A percentile compares a stretch with the other conserved stretches of the same genome.
Evolutionary conservation across 2,797 vertebrate genomes (phyloP).

Genomic region (Lutjanus argentimaculatus): DNA sequence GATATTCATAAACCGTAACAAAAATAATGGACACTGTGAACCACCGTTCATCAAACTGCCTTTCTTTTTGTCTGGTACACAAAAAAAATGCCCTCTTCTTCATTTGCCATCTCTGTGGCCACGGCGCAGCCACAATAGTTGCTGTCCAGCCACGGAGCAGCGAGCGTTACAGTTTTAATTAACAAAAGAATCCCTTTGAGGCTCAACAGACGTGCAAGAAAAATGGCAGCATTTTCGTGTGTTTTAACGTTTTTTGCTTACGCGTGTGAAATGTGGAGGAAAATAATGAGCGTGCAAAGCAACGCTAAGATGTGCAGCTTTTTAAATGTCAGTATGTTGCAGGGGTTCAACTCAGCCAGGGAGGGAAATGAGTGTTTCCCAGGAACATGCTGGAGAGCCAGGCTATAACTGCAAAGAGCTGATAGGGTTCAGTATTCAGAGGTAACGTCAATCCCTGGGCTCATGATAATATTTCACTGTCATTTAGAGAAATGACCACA

Average conservation of each 20-base stretch:
- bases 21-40: slow-evolving; percentile 58
- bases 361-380: slow-evolving; percentile 35
- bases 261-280: slow-evolving; percentile 34
- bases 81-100: slow-evolving; percentile 25
- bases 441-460: slow-evolving; percentile 36
- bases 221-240: slow-evolving; percentile 53
- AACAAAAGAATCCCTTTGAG: slow-evolving; percentile 55
- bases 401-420: slow-evolving; percentile 51
- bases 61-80: slow-evolving; percentile 25
- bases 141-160: slow-evolving; percentile 38
- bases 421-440: slow-evolving; percentile 59
- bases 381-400: slow-evolving; percentile 31
- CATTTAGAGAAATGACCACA: slow-evolving; percentile 67
- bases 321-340: slow-evolving; percentile 70
- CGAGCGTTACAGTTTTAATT: slow-evolving; percentile 59
- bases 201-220: slow-evolving; percentile 25
- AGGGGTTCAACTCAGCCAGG: slow-evolving; percentile 20
- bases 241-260: slow-evolving; percentile 59
- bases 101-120: slow-evolving; percentile 40
- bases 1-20: slow-evolving; percentile 65
- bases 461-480: slow-evolving; percentile 69
- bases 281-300: slow-evolving; percentile 55
- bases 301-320: slow-evolving; percentile 56
- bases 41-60: slow-evolving; percentile 48
- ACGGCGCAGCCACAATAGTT: slow-evolving; percentile 29